These are phyloP conservation scores for Orius insidiosus DNA, from an alignment of 1,140 invertebrate species.

Conservation along the genomic window DNA sequence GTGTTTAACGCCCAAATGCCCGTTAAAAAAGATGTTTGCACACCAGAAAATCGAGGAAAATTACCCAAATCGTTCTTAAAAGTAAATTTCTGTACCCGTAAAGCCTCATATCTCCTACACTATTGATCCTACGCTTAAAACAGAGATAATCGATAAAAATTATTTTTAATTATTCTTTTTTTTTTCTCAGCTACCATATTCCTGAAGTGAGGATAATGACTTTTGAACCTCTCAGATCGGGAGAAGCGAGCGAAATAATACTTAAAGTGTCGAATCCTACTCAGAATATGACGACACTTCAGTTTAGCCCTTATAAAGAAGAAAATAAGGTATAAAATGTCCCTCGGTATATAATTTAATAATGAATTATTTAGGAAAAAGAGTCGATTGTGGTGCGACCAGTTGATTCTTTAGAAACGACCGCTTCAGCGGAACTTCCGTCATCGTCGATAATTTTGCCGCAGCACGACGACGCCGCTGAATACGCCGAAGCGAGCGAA, in stretches of 20 bases:
- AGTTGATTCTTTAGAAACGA: neutral
- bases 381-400: neutral
- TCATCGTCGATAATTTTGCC: conserved; percentile 47
- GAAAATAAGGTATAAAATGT: neutral
- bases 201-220: conserved; percentile 78
- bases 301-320: conserved; percentile 18
- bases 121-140: neutral
- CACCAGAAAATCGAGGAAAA: too few species aligned
- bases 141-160: too few species aligned
- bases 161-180: conserved; percentile 5
- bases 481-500: conserved; percentile 71
- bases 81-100: too few species aligned
- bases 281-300: conserved; percentile 51
- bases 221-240: conserved; percentile 49
- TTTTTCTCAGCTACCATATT: conserved; percentile 76
- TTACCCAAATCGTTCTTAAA: too few species aligned
- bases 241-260: conserved; percentile 42
- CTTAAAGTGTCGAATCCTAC: conserved; percentile 75
- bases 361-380: neutral
- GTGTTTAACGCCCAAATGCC: too few species aligned
- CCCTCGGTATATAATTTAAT: neutral
- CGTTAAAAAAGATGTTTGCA: too few species aligned
- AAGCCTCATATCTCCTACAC: neutral
- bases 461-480: conserved; percentile 78
- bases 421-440: conserved; percentile 35